Conservation (phyloP, 2,797 vertebrate genomes). For the Bucorvus abyssinicus region DNA sequence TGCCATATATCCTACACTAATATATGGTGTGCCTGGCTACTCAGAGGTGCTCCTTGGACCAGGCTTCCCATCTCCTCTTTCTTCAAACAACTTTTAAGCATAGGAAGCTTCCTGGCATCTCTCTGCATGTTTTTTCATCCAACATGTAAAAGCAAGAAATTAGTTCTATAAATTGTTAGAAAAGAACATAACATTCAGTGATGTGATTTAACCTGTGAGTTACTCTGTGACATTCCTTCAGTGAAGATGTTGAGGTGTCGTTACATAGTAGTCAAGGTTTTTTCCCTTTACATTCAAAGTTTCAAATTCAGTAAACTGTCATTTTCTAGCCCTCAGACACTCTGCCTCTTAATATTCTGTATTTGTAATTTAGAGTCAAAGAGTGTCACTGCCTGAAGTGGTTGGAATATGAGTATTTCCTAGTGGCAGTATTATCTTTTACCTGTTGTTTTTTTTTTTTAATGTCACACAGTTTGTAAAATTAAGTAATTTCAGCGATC, state of each 20-base stretch:
- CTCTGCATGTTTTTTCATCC: neutral
- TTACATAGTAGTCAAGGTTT: neutral
- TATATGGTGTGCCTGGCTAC: neutral
- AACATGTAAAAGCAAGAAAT: neutral
- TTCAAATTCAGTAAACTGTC: neutral
- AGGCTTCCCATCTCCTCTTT: neutral
- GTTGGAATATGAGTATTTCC: neutral
- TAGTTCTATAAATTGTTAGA: neutral
- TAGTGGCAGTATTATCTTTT: neutral
- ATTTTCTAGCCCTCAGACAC: neutral
- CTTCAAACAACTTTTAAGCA: neutral
- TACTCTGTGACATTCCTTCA: neutral
- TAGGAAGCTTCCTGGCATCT: neutral
- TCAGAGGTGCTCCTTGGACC: neutral
- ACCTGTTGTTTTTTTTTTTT: neutral
- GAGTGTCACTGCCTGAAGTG: neutral
- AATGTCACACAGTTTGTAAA: neutral
- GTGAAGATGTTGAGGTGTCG: neutral
- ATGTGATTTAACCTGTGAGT: neutral
- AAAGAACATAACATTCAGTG: neutral
- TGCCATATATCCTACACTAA: rapidly evolving
- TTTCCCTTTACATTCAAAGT: neutral
- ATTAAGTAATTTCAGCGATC: neutral
- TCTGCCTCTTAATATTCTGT: neutral
- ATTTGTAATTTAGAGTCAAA: neutral